Conservation (phyloP, 2,888 invertebrate genomes). For the Netelia fuscicornis region DNA sequence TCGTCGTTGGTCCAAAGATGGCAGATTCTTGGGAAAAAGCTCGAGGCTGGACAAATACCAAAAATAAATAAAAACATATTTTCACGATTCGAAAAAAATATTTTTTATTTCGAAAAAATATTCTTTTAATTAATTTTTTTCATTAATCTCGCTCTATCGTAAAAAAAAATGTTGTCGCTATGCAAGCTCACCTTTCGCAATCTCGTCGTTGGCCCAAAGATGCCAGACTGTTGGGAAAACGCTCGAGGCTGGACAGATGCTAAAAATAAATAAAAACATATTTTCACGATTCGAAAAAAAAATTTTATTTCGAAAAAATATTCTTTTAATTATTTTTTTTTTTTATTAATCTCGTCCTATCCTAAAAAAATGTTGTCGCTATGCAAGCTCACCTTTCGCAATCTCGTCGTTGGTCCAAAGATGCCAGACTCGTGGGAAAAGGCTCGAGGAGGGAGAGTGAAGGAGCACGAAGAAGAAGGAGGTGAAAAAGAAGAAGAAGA, state of each 20-base stretch:
- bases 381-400: background rate
- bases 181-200: background rate
- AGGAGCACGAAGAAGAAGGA: slow-evolving; percentile 57
- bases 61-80: background rate
- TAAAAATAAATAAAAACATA: background rate
- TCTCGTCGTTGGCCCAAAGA: slow-evolving; percentile 6
- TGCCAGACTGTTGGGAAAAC: background rate
- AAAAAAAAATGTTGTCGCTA: background rate
- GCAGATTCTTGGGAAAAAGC: slow-evolving; percentile 1
- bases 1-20: slow-evolving; percentile 15
- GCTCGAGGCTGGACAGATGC: background rate
- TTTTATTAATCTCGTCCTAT: background rate
- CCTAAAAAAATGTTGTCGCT: background rate
- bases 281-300: background rate
- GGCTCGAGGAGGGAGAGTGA: background rate
- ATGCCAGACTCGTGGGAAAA: slow-evolving; percentile 7
- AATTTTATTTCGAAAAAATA: background rate
- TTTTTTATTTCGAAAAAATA: background rate
- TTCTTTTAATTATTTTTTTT: background rate
- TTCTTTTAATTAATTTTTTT: background rate
- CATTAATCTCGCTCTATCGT: background rate
- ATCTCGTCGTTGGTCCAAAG: slow-evolving; percentile 9
- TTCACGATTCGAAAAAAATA: background rate
- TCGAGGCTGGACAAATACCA: background rate
- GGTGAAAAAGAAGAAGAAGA: slow-evolving; percentile 53